These are phyloP conservation scores for Amiota minor DNA, from an alignment of 2,888 invertebrate species.

Conservation along the genomic window DNA sequence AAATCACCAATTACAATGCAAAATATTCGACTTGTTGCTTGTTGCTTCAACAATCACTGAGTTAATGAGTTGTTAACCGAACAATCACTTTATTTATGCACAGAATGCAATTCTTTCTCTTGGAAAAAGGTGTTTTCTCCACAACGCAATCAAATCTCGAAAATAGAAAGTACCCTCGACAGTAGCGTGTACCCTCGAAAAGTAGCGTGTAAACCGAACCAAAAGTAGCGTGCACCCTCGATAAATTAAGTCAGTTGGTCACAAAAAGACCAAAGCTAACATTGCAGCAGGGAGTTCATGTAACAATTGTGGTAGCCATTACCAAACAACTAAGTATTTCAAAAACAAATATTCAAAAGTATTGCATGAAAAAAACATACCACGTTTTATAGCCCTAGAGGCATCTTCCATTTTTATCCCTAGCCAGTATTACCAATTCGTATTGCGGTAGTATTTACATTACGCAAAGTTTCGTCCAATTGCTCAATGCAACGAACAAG, in stretches of 20 bases:
- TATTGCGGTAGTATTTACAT: conserved; percentile 93
- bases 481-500: conserved; percentile 98
- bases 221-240: too few relatives aligned
- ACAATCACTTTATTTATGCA: neutral
- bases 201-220: too few relatives aligned
- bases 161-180: conserved; percentile 72
- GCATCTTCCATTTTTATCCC: conserved; percentile 97
- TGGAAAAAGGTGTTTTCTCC: conserved; percentile 43
- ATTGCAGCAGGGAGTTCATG: too few relatives aligned
- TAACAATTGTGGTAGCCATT: too few relatives aligned
- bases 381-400: conserved; percentile 92
- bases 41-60: neutral
- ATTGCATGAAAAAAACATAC: conserved; percentile 99
- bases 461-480: conserved; percentile 89
- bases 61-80: neutral
- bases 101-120: neutral
- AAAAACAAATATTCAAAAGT: too few relatives aligned
- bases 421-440: conserved; percentile 93
- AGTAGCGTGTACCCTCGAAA: too few relatives aligned
- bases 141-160: conserved; percentile 64
- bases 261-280: too few relatives aligned
- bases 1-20: too few relatives aligned
- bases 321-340: too few relatives aligned
- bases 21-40: too few relatives aligned
- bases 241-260: too few relatives aligned